Conservation (phyloP, 2,888 invertebrate genomes). For the Scelioninae gen. 1 region DNA sequence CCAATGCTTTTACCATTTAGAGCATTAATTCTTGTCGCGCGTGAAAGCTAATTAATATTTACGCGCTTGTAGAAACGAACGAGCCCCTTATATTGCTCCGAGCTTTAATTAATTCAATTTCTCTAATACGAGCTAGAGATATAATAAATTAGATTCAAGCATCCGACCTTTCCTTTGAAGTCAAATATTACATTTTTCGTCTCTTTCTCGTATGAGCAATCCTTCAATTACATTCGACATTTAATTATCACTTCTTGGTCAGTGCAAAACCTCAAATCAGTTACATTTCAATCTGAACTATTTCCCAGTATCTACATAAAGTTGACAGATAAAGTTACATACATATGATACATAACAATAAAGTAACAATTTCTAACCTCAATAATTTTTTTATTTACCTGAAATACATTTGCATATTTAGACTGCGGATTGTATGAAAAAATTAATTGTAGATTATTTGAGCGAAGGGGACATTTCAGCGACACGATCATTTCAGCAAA, state of each 20-base stretch:
- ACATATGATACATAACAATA: too few relatives aligned
- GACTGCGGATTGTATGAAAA: too few relatives aligned
- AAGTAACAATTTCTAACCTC: too few relatives aligned
- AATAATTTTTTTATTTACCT: too few relatives aligned
- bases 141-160: slow-evolving; percentile 66
- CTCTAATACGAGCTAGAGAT: slow-evolving; percentile 71
- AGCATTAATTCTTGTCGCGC: slow-evolving; percentile 73
- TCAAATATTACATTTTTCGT: slow-evolving; percentile 56
- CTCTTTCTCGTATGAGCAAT: slow-evolving; percentile 35
- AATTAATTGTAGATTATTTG: too few relatives aligned
- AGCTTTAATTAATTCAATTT: slow-evolving; percentile 77
- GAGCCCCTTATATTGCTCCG: slow-evolving; percentile 72
- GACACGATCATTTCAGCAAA: too few relatives aligned
- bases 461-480: too few relatives aligned
- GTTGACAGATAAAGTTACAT: too few relatives aligned
- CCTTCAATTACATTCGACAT: slow-evolving; percentile 4
- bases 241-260: slow-evolving; percentile 1
- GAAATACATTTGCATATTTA: too few relatives aligned
- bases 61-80: slow-evolving; percentile 75
- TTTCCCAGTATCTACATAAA: not conserved
- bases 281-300: not conserved
- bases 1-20: slow-evolving; percentile 58
- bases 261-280: not conserved
- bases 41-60: slow-evolving; percentile 79
- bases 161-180: slow-evolving; percentile 58